Evolutionary conservation across 2,113 vertebrate genomes (phyloP), one percentile per base, ranked within the genome.

Genomic region (Burhinus oedicnemus): DNA sequence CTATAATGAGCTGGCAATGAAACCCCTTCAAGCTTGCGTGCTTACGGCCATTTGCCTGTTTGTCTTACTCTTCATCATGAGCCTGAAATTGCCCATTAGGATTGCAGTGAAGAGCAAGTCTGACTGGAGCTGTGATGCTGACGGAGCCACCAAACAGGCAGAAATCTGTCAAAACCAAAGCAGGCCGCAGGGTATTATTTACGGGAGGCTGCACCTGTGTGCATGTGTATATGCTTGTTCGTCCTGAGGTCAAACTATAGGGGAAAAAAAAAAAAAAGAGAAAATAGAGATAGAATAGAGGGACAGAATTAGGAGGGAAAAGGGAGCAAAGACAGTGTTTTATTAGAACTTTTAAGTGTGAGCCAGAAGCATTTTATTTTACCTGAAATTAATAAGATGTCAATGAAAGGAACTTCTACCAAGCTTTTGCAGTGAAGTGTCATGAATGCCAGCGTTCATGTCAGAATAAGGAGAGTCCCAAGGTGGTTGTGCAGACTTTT

Each of bases 1-100:
- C 91, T 97, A 91, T 97, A 98, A 98, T 97, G 96, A 98, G 96
- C 95, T 96, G 93, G 95, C 95, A 97, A 95, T 87, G 94, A 97
- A 97, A 94, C 85, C 91, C 88, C 94, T 97, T 97, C 96, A 97
- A 97, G 95, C 93, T 80, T 96, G 74, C 42, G 0, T 88, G 96
- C 96, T 97, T 97, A 84, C 20, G 8, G 83, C 88, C 97, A 84
- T 97, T 97, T 94, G 74, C 96, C 80, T 97, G 85, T 97, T 97
- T 96, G 95, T 97, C 95, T 93, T 96, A 92, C 92, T 97, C 95
- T 97, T 95, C 96, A 91, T 96, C 95, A 77, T 76, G 61, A 94
- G 90, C 90, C 91, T 96, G 91, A 97, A 97, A 98, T 96, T 96
- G 90, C 95, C 97, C 95, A 96, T 97, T 97, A 97, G 86, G 90